phyloP scores from a whole-genome alignment of 2,113 vertebrate genomes.

The Emydura subglobosa region DNA sequence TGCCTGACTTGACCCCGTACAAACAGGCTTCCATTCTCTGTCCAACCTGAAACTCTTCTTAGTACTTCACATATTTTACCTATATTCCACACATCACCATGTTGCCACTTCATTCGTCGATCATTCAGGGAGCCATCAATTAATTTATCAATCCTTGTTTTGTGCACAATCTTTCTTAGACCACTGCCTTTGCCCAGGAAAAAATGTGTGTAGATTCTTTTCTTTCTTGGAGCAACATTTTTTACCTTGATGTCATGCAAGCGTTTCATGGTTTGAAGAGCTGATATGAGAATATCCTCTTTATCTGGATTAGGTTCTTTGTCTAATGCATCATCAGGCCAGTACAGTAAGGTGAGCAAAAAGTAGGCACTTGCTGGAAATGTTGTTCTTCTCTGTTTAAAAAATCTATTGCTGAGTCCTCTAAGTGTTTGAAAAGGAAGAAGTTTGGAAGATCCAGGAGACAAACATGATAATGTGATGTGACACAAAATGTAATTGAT shows the following conservation, averaged over 20 bases:
- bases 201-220: constrained; percentile 82
- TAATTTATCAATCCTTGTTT: constrained; percentile 79
- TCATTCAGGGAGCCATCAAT: constrained; percentile 75
- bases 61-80: constrained; percentile 62
- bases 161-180: constrained; percentile 83
- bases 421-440: constrained; percentile 71
- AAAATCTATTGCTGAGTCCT: constrained; percentile 74
- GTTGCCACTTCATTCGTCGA: constrained; percentile 81
- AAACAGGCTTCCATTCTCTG: constrained; percentile 80
- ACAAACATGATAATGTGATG: constrained; percentile 79
- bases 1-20: constrained; percentile 71
- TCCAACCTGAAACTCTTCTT: constrained; percentile 83
- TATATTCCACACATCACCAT: constrained; percentile 78
- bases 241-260: constrained; percentile 79
- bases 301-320: constrained; percentile 72
- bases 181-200: constrained; percentile 81
- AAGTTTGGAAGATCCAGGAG: constrained; percentile 65
- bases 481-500: constrained; percentile 80
- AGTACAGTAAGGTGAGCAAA: constrained; percentile 82
- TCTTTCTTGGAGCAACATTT: constrained; percentile 78
- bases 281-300: constrained; percentile 76
- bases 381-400: constrained; percentile 28
- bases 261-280: constrained; percentile 78
- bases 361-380: constrained; percentile 80
- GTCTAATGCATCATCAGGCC: constrained; percentile 83